Evolutionary conservation across 2,888 invertebrate genomes (phyloP), one percentile per base, ranked within the genome.

Genomic region (Nowickia ferox): DNA sequence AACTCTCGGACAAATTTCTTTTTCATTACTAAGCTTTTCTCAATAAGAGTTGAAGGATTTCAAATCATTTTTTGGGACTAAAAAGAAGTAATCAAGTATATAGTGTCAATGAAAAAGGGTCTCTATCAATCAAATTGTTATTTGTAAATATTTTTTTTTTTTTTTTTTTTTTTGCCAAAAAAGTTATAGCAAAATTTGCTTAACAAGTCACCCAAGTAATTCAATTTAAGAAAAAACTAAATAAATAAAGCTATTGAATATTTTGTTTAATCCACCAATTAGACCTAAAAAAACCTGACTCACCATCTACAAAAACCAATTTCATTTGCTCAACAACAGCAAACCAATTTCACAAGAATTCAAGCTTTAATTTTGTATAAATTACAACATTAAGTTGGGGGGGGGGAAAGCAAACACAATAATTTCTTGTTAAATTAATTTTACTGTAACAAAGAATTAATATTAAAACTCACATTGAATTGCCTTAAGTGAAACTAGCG

Each of bases 321-420:
- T 53, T 57, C 30, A 30, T 30, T 42, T 46, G 9, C 17, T 0
- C 38, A 10, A 6, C 5, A 75, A 19, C 42, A 63, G 8, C 42
- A 55, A 66, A 63, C 61, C 40, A 66, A 65, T 76, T 55, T 53
- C 30, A 44, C 19, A 66, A n/a, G 10, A 48, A 44, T 77, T 48
- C 11, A 69, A 51, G 59, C 42, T 77, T 59, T 51, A 51, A 59
- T 68, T 48, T 59, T n/a, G 19, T 51, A 51, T 68, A 68, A 68
- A 59, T 68, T 59, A 51, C 59, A 40, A 59, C n/a, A 59, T 13
- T n/a, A 77, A 68, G 51, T 68, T 19, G 30, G 0, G 30, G 30
- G 30, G 6, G 30, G 30, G 30, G 30, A 1, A 6, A 59, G 9
- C 9, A 22, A n/a, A 68, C n/a, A 46, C 22, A 19, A 30, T 30